These are phyloP conservation scores for Nomada fabriciana DNA, from an alignment of 2,888 invertebrate species.

Conservation along the genomic window DNA sequence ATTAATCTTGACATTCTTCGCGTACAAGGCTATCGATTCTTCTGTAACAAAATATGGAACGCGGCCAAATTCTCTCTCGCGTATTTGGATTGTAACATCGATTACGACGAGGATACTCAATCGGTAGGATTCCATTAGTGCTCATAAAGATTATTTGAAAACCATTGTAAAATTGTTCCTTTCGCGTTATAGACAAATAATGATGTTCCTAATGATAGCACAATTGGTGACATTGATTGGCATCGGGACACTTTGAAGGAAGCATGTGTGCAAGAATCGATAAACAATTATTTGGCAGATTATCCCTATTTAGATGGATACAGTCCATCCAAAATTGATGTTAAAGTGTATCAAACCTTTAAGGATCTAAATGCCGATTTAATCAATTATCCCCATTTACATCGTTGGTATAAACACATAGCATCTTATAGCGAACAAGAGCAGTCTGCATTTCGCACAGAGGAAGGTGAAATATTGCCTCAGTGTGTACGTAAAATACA, in stretches of 20 bases:
- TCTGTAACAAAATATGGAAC: slow-evolving; percentile 99
- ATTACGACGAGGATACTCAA: slow-evolving; percentile 80
- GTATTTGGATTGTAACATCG: slow-evolving; percentile 87
- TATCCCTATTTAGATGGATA: slow-evolving; percentile 84
- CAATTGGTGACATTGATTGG: slow-evolving; percentile 74
- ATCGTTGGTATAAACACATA: slow-evolving; percentile 84
- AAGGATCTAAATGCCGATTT: slow-evolving; percentile 69
- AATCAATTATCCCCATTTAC: slow-evolving; percentile 77
- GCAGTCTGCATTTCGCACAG: slow-evolving; percentile 71
- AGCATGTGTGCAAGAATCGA: slow-evolving; percentile 78
- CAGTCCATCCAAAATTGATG: slow-evolving; percentile 83
- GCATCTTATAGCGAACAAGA: slow-evolving; percentile 77
- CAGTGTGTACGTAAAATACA: slow-evolving; percentile 38
- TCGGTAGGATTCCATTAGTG: slow-evolving; percentile 33
- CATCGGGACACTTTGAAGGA: slow-evolving; percentile 75
- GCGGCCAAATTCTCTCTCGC: slow-evolving; percentile 96
- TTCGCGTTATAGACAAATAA: slow-evolving; percentile 26
- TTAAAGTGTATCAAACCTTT: slow-evolving; percentile 77
- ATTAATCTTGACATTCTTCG: slow-evolving; percentile 98
- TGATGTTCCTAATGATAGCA: slow-evolving; percentile 34
- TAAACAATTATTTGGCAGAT: slow-evolving; percentile 83
- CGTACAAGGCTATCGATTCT: slow-evolving; percentile 97
- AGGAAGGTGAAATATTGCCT: slow-evolving; percentile 57
- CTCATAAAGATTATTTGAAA: not conserved
- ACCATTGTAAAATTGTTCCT: not conserved